These are phyloP conservation scores for Threskiornis aethiopicus DNA, from an alignment of 2,797 vertebrate genomes.

Conservation along the genomic window DNA sequence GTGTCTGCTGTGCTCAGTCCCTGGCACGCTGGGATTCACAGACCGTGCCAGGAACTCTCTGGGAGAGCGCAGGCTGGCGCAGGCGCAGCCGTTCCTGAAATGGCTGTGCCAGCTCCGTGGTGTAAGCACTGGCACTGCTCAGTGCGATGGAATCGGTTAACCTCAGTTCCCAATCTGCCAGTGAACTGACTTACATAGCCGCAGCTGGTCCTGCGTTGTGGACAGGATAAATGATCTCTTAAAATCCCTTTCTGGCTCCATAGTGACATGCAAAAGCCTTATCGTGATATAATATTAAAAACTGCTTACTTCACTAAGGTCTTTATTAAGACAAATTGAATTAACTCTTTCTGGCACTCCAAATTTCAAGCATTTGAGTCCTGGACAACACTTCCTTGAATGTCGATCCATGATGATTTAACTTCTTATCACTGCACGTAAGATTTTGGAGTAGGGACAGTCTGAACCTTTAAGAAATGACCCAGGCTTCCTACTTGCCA, in stretches of 20 bases:
- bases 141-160: background rate
- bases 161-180: background rate
- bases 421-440: background rate
- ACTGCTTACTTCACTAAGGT: background rate
- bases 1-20: background rate
- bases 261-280: background rate
- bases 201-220: background rate
- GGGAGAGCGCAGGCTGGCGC: rapidly evolving
- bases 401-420: background rate
- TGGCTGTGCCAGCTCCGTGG: background rate
- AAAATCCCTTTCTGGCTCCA: background rate
- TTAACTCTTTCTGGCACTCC: constrained; percentile 7
- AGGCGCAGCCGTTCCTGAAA: rapidly evolving
- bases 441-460: background rate
- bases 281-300: background rate
- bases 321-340: constrained; percentile 11
- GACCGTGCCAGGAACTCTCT: background rate
- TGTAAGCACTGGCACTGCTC: background rate
- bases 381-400: background rate
- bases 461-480: background rate
- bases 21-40: background rate
- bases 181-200: background rate
- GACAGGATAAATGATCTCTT: background rate
- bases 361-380: background rate
- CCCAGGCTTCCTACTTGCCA: background rate